Conservation (phyloP, 53 echinoderm and acorn worm genomes). For the Crossaster papposus region DNA sequence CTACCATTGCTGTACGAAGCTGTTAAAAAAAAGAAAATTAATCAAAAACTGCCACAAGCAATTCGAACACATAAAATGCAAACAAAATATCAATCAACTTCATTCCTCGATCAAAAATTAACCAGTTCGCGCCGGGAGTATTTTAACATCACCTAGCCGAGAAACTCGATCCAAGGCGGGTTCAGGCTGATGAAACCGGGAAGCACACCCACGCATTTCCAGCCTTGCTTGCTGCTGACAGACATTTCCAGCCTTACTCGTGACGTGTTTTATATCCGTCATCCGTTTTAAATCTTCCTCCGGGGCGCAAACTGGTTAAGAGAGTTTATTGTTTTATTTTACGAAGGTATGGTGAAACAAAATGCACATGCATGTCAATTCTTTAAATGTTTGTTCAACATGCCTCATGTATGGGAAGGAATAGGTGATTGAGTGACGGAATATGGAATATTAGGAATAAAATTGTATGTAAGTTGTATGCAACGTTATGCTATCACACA, state of each 20-base stretch:
- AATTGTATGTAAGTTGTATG: neutral
- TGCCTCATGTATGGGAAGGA: neutral
- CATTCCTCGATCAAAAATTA: neutral
- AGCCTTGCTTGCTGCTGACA: no score
- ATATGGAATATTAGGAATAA: neutral
- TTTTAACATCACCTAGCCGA: no score
- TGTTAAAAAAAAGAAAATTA: conserved; percentile 35
- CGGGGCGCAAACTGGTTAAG: no score
- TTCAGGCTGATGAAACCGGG: no score
- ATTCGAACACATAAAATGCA: neutral
- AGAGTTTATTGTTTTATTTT: no score
- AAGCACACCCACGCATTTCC: no score
- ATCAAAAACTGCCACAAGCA: neutral
- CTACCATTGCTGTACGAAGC: conserved; percentile 80
- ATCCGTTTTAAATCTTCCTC: no score
- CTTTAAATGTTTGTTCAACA: neutral
- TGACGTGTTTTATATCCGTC: no score
- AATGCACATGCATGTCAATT: neutral
- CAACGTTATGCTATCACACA: neutral
- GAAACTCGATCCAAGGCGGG: no score
- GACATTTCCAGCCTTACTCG: no score
- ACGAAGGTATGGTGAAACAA: no score
- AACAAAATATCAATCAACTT: neutral
- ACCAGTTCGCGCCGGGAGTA: no score
- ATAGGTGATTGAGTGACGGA: neutral